Evolutionary conservation across 2,113 vertebrate species (phyloP).

Genomic region (Crocuta crocuta): DNA sequence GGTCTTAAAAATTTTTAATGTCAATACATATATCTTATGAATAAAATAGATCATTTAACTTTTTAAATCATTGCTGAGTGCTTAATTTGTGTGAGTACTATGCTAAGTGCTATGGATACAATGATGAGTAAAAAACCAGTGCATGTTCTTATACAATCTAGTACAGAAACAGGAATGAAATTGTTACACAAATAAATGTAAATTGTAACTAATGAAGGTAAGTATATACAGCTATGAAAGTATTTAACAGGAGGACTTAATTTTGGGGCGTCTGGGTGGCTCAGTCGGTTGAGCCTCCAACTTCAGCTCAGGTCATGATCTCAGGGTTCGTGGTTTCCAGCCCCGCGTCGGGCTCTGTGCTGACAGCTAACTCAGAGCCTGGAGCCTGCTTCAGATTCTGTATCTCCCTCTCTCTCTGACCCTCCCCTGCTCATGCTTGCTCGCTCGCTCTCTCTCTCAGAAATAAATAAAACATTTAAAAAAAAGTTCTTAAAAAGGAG

Average conservation of each 20-base stretch:
- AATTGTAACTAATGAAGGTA: not conserved
- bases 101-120: not conserved
- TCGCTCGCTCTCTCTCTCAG: too few species aligned
- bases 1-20: constrained; percentile 17
- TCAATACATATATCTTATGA: not conserved
- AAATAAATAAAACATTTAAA: too few species aligned
- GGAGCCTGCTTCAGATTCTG: too few species aligned
- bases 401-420: too few species aligned
- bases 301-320: too few species aligned
- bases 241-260: not conserved
- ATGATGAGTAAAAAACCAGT: not conserved
- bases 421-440: too few species aligned
- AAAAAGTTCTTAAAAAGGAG: not conserved
- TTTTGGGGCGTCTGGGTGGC: not conserved
- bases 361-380: too few species aligned
- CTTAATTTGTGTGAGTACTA: constrained; percentile 20
- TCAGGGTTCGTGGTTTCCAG: too few species aligned
- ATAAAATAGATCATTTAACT: not conserved
- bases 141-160: not conserved
- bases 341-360: too few species aligned
- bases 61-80: not conserved
- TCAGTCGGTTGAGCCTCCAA: too few species aligned
- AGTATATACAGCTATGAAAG: not conserved
- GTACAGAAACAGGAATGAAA: not conserved
- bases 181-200: constrained; percentile 8